Percentiles rank a stretch among this genome's conserved stretches.
Evolutionary conservation across 1,140 invertebrate genomes (phyloP).

Genomic region (Cherax quadricarinatus): DNA sequence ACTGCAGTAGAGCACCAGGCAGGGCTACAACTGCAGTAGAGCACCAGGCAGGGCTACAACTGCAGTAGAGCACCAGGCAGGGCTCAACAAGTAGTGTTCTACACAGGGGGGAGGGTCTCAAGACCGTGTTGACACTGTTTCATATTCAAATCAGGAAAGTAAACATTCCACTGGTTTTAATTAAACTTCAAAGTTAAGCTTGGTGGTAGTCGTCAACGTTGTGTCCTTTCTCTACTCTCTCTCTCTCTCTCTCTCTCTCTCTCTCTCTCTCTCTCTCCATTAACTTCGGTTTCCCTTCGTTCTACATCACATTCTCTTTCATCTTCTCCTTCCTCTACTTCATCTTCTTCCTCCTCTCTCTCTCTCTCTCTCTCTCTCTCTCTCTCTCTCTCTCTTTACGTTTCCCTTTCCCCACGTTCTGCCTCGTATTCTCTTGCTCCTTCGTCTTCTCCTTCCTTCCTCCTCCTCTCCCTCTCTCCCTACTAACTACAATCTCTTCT

Average conservation of each 20-base stretch:
- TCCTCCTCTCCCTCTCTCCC: neutral
- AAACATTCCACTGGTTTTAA: conserved; percentile 25
- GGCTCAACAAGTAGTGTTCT: conserved; percentile 22
- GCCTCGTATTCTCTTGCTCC: neutral
- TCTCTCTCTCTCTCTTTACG: neutral
- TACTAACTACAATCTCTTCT: neutral
- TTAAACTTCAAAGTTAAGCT: conserved; percentile 35
- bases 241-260: conserved; percentile 14
- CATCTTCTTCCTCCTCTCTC: neutral
- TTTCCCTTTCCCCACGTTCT: neutral
- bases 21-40: too few species aligned
- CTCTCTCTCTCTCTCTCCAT: neutral
- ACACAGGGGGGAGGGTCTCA: neutral
- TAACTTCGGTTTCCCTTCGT: too few species aligned
- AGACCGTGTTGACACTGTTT: conserved; percentile 29
- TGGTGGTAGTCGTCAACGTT: neutral
- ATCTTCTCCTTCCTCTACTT: neutral
- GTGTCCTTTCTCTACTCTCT: conserved; percentile 14
- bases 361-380: neutral
- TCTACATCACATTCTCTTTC: neutral
- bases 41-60: too few species aligned
- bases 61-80: too few species aligned
- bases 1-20: too few species aligned
- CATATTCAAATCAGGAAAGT: conserved; percentile 44
- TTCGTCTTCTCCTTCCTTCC: too few species aligned